Evolutionary conservation across 2,797 vertebrate genomes (phyloP).

Genomic region (Acipenser transmontanus): DNA sequence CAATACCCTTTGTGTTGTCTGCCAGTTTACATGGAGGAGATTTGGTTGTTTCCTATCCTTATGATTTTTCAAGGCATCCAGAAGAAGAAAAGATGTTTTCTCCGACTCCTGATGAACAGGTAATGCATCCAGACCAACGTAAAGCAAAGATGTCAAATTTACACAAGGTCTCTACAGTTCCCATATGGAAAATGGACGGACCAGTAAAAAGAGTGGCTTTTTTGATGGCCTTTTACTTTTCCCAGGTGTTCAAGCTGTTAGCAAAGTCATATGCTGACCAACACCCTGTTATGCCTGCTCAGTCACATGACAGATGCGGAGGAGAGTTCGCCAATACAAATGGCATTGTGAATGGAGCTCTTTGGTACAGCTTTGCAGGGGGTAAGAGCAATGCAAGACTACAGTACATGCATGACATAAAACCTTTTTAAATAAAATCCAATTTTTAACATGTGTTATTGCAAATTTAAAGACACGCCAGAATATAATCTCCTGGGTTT

Average conservation of each 20-base stretch:
- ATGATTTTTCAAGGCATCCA: slow-evolving; percentile 81
- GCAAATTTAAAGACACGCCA: no score
- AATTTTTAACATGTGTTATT: background rate
- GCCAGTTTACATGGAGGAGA: slow-evolving; percentile 94
- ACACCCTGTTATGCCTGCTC: slow-evolving; percentile 83
- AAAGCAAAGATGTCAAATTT: background rate
- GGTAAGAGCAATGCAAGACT: slow-evolving; percentile 56
- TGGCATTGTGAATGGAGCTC: slow-evolving; percentile 88
- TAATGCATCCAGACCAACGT: slow-evolving; percentile 30
- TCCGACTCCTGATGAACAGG: slow-evolving; percentile 90
- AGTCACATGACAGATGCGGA: slow-evolving; percentile 80
- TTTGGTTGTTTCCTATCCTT: slow-evolving; percentile 90
- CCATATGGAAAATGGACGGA: slow-evolving; percentile 5
- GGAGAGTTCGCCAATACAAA: slow-evolving; percentile 75
- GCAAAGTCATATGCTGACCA: slow-evolving; percentile 82
- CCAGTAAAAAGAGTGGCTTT: background rate
- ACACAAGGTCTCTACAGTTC: background rate
- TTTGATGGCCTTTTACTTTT: slow-evolving; percentile 2
- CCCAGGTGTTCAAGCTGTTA: slow-evolving; percentile 80
- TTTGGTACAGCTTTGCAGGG: slow-evolving; percentile 96
- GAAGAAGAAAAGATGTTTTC: slow-evolving; percentile 85
- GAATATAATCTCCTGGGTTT: no score
- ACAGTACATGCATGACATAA: background rate
- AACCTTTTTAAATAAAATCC: background rate
- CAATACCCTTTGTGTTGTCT: slow-evolving; percentile 83